Base-by-base conservation (phyloP, 2,888 invertebrate species). In the Polyommatus iphigenia region DNA sequence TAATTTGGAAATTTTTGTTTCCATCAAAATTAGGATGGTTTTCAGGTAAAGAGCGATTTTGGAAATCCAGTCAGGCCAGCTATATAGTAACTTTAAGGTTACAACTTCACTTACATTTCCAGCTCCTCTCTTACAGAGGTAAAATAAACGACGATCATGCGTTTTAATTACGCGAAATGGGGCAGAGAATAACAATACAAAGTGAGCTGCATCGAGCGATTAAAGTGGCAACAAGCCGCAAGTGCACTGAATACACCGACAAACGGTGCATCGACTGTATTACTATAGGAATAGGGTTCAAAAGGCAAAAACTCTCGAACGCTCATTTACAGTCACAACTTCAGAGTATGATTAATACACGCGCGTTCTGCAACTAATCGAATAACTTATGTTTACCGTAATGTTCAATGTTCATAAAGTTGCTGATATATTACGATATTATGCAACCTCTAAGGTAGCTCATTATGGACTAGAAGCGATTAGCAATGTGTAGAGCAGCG, bases 121-220 rank as follows among this genome's bases (percentile, higher is more conserved):
- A 41, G 41, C 41, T 50, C 15, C 50, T 15, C 50, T 0, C 15
- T 50, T 15, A 15, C 50, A 13, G 50, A 50, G 13, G 50, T 2
- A 67, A 67, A 67, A 67, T 67, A 67, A 29, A 29, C 29, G 67
- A 67, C 67, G 29, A 67, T 67, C 6, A 67, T 67, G 29, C 29
- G 67, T 67, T 67, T 67, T 67, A 67, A 67, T 67, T 67, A 29
- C 29, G 67, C 67, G 67, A 67, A 67, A 67, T 67, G 29, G 67
- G 29, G 67, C 67, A 67, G 29, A 67, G 67, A 67, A 67, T 67
- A 67, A 67, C 67, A 67, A 67, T 67, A 67, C 67, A 67, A 67
- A 67, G 67, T 67, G 67, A 67, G 67, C 67, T 67, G 67, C 15
- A 67, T 67, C 67, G 67, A 29, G 67, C 67, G 67, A 67, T 67